Base-by-base conservation (phyloP, 2,888 invertebrate species). In the Quadriops clusia region DNA sequence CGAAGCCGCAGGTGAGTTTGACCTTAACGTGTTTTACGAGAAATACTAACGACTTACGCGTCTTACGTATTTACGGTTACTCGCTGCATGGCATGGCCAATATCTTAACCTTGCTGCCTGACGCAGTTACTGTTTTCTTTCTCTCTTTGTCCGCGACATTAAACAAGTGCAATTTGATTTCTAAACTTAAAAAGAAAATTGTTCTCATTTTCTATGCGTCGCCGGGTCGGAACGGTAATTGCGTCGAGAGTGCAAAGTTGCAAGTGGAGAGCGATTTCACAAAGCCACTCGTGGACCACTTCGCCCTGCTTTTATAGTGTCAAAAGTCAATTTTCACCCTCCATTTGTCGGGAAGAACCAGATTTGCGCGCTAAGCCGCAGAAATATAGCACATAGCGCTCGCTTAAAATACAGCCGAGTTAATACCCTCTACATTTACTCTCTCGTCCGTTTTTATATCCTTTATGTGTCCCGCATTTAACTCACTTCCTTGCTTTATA, bases 1-100 rank as follows among this genome's bases (percentile, higher is more conserved):
- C 45, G 65, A 66, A 41, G 65, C 67, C 52, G 64, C 67, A 60
- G 74, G 74, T 74, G 68, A 60, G 51, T 53, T 39, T 38, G 31
- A 28, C n/a, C n/a, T n/a, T n/a, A n/a, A n/a, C n/a, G n/a, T n/a
- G 4, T 21, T 21, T 21, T 10, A 6, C 22, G 6, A 21, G 13
- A 3, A 8, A 12, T 6, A 22, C 13, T 8, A 22, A 22, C 11
- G 11, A 12, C 8, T n/a, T n/a, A n/a, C n/a, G n/a, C n/a, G n/a
- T n/a, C n/a, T n/a, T n/a, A n/a, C n/a, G n/a, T n/a, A n/a, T n/a
- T n/a, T n/a, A n/a, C n/a, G n/a, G n/a, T n/a, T n/a, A n/a, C n/a
- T n/a, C n/a, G n/a, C n/a, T n/a, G n/a, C n/a, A n/a, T n/a, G n/a
- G n/a, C n/a, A n/a, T n/a, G n/a, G n/a, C n/a, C n/a, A n/a, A n/a